Base-by-base conservation (phyloP, 2,113 vertebrate species). In the Halcyon senegalensis region DNA sequence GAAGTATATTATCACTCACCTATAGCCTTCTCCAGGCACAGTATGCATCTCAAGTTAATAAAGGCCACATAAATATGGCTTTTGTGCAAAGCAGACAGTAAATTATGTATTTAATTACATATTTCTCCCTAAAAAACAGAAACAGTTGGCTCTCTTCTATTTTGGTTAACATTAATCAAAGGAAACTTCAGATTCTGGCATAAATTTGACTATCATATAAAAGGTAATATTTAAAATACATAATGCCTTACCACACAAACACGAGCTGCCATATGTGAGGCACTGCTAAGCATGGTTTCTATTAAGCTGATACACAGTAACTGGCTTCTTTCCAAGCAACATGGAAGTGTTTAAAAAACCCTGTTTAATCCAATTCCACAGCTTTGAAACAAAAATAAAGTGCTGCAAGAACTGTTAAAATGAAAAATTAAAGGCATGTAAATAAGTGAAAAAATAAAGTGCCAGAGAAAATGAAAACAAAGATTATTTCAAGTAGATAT, bases 401-500 rank as follows among this genome's bases (percentile, higher is more conserved):
- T 72, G 81, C 90, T 91, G n/a, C 75, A 69, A 94, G 91, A 96
- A 96, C 72, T 82, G 91, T 73, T 95, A 95, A 92, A 89, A 87
- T 87, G 89, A 97, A 97, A 88, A 97, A 96, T 93, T 94, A 96
- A 97, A 97, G 84, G 70, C 87, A 90, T 83, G 80, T 93, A 95
- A 95, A 96, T 85, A 94, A 95, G 33, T 75, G 70, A 73, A 97
- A 83, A 82, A 88, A 94, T 28, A 82, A 83, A 72, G 78, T 86
- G 92, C 73, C 55, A 50, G 64, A 68, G 92, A 92, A 97, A 97
- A 95, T 58, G 86, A 94, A 96, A 96, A 96, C 89, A 93, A 97
- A 96, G 68, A 96, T 94, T 95, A 97, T 91, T 96, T 97, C 90
- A 93, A 97, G 90, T 67, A 96, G 90, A 94, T 97, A 92, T 94